Evolutionary conservation across 2,888 invertebrate genomes (phyloP).

Genomic region (Drosophila macrospina): DNA sequence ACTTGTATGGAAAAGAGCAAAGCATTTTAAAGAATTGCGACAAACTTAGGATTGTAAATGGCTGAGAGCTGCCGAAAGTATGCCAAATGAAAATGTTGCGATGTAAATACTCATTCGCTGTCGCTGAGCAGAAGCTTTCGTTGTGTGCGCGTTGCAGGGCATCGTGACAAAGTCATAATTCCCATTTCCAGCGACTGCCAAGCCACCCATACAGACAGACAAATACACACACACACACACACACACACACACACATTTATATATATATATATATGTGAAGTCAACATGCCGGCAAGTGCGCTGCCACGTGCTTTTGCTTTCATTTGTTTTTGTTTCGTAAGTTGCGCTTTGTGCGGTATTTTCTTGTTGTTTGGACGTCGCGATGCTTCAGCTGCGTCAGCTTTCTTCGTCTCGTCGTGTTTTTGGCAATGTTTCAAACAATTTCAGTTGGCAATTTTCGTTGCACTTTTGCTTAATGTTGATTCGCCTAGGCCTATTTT

Average conservation of each 20-base stretch:
- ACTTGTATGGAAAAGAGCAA: not conserved
- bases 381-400: constrained; percentile 30
- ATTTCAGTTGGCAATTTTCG: constrained; percentile 56
- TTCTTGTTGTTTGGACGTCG: constrained; percentile 25
- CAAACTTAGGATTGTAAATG: not conserved
- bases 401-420: constrained; percentile 51
- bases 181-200: not conserved
- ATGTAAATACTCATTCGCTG: constrained; percentile 7
- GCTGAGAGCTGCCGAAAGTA: constrained; percentile 4
- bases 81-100: constrained; percentile 6
- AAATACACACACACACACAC: constrained; percentile 11
- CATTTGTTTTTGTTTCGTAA: constrained; percentile 62
- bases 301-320: constrained; percentile 58
- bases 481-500: constrained; percentile 76
- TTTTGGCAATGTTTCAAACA: constrained; percentile 69
- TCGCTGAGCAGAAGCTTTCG: constrained; percentile 6
- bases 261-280: too few species aligned
- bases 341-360: constrained; percentile 50
- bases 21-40: not conserved
- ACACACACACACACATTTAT: not conserved
- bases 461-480: constrained; percentile 72
- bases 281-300: constrained; percentile 48
- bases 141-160: constrained; percentile 10
- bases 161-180: constrained; percentile 20
- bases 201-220: constrained; percentile 5